phyloP scores from a whole-genome alignment of 2,797 vertebrate genomes.

The Hipposideros larvatus region DNA sequence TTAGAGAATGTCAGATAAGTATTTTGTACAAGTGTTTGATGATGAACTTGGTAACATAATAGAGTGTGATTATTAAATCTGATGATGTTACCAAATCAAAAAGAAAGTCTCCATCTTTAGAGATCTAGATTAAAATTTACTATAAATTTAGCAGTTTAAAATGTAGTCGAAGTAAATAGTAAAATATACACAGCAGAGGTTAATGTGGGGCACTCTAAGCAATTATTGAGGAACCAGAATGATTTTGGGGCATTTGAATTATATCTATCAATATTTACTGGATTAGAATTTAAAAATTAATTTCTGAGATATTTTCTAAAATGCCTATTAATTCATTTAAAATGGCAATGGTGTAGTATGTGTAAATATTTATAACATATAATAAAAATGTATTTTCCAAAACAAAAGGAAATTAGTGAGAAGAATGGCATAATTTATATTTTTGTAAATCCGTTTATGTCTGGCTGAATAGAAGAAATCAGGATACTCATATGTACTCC shows the following conservation, averaged over 20 bases:
- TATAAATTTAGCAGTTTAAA: not conserved
- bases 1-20: not conserved
- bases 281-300: not conserved
- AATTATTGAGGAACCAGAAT: not conserved
- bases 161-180: not conserved
- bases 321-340: not conserved
- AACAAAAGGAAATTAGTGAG: not conserved
- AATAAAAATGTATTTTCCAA: not conserved
- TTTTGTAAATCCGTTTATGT: not conserved
- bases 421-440: not conserved
- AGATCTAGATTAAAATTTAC: not conserved
- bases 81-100: not conserved
- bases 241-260: not conserved
- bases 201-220: not conserved
- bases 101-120: not conserved
- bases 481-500: not conserved
- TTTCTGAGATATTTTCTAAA: not conserved
- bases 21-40: not conserved
- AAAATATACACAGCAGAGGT: not conserved
- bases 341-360: not conserved
- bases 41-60: not conserved
- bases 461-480: not conserved
- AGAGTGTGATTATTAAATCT: not conserved
- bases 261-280: not conserved
- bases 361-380: not conserved